phyloP scores from a whole-genome alignment of 2,888 invertebrate genomes.

The Dendrolimus pini region DNA sequence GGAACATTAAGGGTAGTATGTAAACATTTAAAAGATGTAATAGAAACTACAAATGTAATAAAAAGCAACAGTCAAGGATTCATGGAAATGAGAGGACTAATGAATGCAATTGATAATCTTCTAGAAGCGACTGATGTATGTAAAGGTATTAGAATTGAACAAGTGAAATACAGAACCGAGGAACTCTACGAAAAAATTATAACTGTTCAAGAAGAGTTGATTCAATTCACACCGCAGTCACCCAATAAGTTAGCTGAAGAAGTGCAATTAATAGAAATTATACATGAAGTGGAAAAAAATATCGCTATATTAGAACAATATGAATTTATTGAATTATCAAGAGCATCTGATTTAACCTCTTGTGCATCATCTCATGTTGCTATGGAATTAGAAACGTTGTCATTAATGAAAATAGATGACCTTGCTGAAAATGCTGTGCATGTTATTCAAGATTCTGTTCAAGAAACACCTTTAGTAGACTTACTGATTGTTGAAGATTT shows the following conservation, averaged over 20 bases:
- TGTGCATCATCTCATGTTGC: slow-evolving; percentile 36
- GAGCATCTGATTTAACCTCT: slow-evolving; percentile 39
- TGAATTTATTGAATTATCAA: slow-evolving; percentile 50
- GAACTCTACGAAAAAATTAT: slow-evolving; percentile 43
- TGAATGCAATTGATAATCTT: slow-evolving; percentile 34
- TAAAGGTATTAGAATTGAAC: slow-evolving; percentile 39
- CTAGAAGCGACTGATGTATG: slow-evolving; percentile 40
- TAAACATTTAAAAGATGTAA: slow-evolving; percentile 38
- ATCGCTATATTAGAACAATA: slow-evolving; percentile 55
- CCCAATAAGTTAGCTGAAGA: slow-evolving; percentile 35
- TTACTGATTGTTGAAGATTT: slow-evolving; percentile 48
- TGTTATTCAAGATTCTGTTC: slow-evolving; percentile 36
- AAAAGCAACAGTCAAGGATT: slow-evolving; percentile 1
- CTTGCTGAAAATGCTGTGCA: slow-evolving; percentile 43
- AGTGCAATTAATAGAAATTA: slow-evolving; percentile 45
- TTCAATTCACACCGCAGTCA: slow-evolving; percentile 37
- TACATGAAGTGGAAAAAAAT: slow-evolving; percentile 50
- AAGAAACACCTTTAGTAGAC: slow-evolving; percentile 37
- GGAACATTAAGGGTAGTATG: slow-evolving; percentile 40
- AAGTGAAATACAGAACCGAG: slow-evolving; percentile 45
- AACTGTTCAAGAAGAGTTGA: slow-evolving; percentile 48
- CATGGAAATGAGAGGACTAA: slow-evolving; percentile 27
- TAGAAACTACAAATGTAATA: slow-evolving; percentile 26
- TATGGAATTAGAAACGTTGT: slow-evolving; percentile 40
- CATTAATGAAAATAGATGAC: slow-evolving; percentile 40